Evolutionary conservation across 2,888 invertebrate species (phyloP).

Genomic region (Eulithis testata): DNA sequence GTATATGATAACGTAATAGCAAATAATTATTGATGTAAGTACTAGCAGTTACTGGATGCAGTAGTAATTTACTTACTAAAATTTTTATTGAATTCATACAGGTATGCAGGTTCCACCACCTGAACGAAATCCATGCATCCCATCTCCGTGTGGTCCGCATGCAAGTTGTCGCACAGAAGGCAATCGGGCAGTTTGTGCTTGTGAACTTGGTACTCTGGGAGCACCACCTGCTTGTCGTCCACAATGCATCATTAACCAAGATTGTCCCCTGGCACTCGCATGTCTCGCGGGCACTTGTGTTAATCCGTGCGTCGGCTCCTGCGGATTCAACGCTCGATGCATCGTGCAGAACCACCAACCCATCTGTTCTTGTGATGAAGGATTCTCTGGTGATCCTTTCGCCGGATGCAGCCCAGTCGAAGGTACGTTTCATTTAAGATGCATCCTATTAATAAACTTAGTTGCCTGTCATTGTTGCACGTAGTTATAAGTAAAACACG

Average conservation of each 20-base stretch:
- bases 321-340: constrained; percentile 91
- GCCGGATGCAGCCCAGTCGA: constrained; percentile 87
- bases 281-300: constrained; percentile 89
- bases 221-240: constrained; percentile 92
- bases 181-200: constrained; percentile 89
- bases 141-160: constrained; percentile 88
- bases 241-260: constrained; percentile 91
- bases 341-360: constrained; percentile 90
- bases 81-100: constrained; percentile 38
- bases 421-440: constrained; percentile 70
- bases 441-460: background rate
- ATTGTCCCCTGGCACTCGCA: constrained; percentile 89
- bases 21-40: too few relatives aligned
- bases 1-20: too few relatives aligned
- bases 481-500: constrained; percentile 30
- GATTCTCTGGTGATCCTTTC: constrained; percentile 92
- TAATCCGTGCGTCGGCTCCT: constrained; percentile 91
- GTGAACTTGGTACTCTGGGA: constrained; percentile 89
- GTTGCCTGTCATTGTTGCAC: constrained; percentile 21
- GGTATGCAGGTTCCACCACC: constrained; percentile 61
- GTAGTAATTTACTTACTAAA: background rate
- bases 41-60: too few relatives aligned
- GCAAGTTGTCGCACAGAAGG: constrained; percentile 86
- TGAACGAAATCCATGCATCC: constrained; percentile 85
- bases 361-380: constrained; percentile 88